Conservation (phyloP, 2,888 invertebrate species). For the Ctena decussata region DNA sequence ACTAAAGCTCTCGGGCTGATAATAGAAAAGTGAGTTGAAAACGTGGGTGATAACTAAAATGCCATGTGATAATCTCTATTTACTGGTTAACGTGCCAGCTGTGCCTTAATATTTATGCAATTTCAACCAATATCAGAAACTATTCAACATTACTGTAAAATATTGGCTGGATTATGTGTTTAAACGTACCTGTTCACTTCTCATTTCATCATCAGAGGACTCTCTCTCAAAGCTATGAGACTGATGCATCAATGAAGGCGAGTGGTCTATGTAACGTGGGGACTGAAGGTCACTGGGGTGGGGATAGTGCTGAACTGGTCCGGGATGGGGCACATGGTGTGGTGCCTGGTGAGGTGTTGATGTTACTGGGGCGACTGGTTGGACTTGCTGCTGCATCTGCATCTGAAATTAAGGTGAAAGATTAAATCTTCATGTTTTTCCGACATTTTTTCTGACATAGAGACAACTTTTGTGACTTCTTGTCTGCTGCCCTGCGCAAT, state of each 20-base stretch:
- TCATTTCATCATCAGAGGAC: slow-evolving; percentile 83
- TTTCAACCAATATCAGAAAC: no score
- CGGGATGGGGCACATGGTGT: slow-evolving; percentile 34
- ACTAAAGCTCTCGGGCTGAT: no score
- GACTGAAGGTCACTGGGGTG: slow-evolving; percentile 40
- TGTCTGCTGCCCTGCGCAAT: no score
- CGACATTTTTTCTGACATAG: no score
- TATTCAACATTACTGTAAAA: no score
- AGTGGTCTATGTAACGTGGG: slow-evolving; percentile 55
- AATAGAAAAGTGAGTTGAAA: no score
- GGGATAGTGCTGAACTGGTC: slow-evolving; percentile 49
- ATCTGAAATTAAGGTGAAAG: background rate
- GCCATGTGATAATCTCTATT: no score
- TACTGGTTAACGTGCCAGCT: no score
- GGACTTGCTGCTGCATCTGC: slow-evolving; percentile 36
- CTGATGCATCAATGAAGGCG: slow-evolving; percentile 61
- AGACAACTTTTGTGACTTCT: no score
- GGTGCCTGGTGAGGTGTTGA: background rate
- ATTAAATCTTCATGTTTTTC: background rate
- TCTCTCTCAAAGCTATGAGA: slow-evolving; percentile 75
- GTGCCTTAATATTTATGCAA: no score
- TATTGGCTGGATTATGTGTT: no score
- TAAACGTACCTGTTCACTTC: slow-evolving; percentile 73
- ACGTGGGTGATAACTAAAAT: no score
- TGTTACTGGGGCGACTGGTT: background rate